Evolutionary conservation across 2,113 vertebrate genomes (phyloP).

Genomic region (Pelecanus crispus): DNA sequence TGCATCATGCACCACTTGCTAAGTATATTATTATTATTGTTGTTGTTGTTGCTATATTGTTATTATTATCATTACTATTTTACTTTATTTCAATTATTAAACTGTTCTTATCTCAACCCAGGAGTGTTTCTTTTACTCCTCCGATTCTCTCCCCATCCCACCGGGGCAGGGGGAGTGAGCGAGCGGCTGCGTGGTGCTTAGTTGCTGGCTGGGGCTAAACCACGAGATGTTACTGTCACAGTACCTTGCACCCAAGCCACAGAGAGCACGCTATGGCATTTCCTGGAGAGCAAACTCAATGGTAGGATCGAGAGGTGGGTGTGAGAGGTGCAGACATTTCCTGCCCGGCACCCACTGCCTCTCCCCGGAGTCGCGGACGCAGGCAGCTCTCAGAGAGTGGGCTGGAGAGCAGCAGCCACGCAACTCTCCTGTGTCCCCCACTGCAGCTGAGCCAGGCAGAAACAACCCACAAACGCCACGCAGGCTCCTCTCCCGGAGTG

Average conservation of each 20-base stretch:
- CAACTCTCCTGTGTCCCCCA: not conserved
- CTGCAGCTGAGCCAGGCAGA: not conserved
- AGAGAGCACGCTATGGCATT: fast-evolving
- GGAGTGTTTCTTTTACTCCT: too few relatives aligned
- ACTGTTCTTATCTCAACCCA: too few relatives aligned
- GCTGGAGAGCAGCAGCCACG: not conserved
- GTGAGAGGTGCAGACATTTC: not conserved
- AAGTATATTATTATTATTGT: too few relatives aligned
- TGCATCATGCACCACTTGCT: too few relatives aligned
- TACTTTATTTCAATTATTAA: too few relatives aligned
- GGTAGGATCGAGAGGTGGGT: not conserved
- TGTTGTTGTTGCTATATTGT: too few relatives aligned
- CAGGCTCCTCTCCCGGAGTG: not conserved
- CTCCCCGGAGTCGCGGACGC: not conserved
- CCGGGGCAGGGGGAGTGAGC: too few relatives aligned
- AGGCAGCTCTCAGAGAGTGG: not conserved
- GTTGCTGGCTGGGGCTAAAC: too few relatives aligned
- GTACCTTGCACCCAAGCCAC: not conserved
- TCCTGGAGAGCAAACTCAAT: not conserved
- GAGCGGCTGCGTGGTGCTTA: too few relatives aligned
- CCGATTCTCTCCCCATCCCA: too few relatives aligned
- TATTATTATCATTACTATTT: too few relatives aligned
- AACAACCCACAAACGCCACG: fast-evolving
- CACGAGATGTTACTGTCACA: not conserved
- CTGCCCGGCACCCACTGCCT: not conserved